Conservation (phyloP, 1,140 invertebrate species). For the Cyphomyrmex costatus region DNA sequence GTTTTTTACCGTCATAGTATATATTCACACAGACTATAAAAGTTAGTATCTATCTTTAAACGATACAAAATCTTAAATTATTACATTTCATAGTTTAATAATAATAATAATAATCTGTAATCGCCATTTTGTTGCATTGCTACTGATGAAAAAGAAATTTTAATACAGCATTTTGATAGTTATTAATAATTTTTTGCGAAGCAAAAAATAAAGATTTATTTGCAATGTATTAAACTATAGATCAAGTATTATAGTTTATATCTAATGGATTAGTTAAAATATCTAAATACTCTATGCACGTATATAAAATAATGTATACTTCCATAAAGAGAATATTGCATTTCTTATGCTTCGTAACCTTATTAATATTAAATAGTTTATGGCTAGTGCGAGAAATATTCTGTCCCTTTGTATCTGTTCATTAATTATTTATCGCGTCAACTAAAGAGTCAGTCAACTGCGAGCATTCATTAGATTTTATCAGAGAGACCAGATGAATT, state of each 20-base stretch:
- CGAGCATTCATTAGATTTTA: constrained; percentile 72
- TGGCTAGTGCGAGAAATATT: constrained; percentile 68
- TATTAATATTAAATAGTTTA: constrained; percentile 85
- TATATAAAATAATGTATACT: constrained; percentile 68
- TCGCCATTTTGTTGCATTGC: background rate
- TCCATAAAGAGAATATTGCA: constrained; percentile 37
- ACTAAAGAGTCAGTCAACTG: constrained; percentile 72
- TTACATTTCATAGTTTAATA: background rate
- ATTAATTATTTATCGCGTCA: constrained; percentile 86
- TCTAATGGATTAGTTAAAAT: constrained; percentile 85
- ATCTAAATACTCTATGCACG: constrained; percentile 81
- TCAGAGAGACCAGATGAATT: constrained; percentile 69
- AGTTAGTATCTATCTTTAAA: background rate
- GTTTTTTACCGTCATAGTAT: background rate
- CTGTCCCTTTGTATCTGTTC: constrained; percentile 64
- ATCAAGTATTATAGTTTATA: constrained; percentile 85
- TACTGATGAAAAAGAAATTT: constrained; percentile 11
- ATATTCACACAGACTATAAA: background rate
- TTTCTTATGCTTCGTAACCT: constrained; percentile 73
- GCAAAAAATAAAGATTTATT: constrained; percentile 28
- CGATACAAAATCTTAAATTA: background rate
- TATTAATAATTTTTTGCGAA: constrained; percentile 7
- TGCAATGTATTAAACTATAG: background rate
- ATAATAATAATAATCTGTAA: background rate
- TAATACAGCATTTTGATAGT: background rate